A percentile compares a stretch with the other conserved stretches of the same genome.
These are phyloP conservation scores for Brachypteracias leptosomus DNA, from an alignment of 2,113 vertebrate genomes.

Conservation along the genomic window DNA sequence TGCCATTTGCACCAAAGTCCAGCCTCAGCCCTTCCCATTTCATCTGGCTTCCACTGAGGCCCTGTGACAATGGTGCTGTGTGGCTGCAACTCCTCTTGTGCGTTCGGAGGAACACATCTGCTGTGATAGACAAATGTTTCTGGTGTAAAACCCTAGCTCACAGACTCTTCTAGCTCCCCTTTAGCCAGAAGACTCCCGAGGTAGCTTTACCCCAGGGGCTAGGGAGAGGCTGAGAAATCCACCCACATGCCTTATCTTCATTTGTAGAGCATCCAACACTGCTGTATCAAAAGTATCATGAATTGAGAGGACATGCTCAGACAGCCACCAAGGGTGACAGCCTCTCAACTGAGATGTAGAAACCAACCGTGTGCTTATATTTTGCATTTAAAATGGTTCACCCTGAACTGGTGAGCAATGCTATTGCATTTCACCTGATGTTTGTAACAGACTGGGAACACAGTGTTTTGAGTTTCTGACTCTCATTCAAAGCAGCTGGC, in stretches of 20 bases:
- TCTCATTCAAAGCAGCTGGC: neutral
- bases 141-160: neutral
- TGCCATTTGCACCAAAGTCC: neutral
- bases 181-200: neutral
- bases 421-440: neutral
- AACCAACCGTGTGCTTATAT: neutral
- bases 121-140: neutral
- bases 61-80: neutral
- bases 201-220: neutral
- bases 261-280: neutral
- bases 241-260: conserved; percentile 6
- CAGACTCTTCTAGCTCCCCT: neutral
- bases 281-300: accelerated
- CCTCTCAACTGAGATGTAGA: neutral
- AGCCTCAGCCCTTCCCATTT: neutral
- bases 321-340: conserved; percentile 7
- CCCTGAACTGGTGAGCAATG: neutral
- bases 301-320: conserved; percentile 21
- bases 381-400: neutral
- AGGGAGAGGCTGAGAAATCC: conserved; percentile 39
- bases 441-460: neutral
- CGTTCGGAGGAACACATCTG: accelerated
- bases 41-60: neutral
- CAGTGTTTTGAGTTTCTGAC: neutral
- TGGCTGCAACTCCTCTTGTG: neutral